A percentile compares a stretch with the other conserved stretches of the same genome.
These are phyloP conservation scores for Thelaira solivaga DNA, from an alignment of 2,888 invertebrate species.

Conservation along the genomic window DNA sequence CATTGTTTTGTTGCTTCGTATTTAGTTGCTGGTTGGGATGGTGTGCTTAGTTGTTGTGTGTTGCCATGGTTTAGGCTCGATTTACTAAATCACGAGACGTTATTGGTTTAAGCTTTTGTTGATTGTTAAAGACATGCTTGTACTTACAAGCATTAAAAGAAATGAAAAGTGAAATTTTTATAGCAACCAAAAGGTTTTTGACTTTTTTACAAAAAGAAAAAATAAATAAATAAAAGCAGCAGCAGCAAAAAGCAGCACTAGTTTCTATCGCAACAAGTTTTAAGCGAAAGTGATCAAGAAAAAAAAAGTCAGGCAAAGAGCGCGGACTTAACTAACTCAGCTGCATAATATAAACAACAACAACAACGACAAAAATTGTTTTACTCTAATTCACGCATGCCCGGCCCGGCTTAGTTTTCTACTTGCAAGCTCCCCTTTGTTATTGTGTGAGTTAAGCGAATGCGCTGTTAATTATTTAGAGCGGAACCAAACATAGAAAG, in stretches of 20 bases:
- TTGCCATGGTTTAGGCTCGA: slow-evolving; percentile 15
- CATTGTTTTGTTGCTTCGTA: too few relatives aligned
- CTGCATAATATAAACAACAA: slow-evolving; percentile 17
- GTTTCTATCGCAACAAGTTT: slow-evolving; percentile 41
- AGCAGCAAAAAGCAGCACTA: background rate
- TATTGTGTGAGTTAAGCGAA: slow-evolving; percentile 2
- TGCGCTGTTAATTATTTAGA: slow-evolving; percentile 45
- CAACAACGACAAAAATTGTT: slow-evolving; percentile 5
- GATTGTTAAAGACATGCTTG: background rate
- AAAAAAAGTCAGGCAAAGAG: background rate
- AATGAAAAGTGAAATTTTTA: slow-evolving; percentile 62
- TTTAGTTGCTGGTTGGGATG: too few relatives aligned
- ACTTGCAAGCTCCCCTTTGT: slow-evolving; percentile 10
- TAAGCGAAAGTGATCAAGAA: slow-evolving; percentile 50
- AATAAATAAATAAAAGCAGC: background rate
- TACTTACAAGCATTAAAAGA: background rate
- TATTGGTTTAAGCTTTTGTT: background rate
- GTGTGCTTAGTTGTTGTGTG: background rate
- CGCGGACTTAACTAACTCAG: background rate
- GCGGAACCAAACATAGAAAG: slow-evolving; percentile 51
- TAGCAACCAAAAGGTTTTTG: slow-evolving; percentile 58
- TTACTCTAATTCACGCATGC: slow-evolving; percentile 53
- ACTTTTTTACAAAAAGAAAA: slow-evolving; percentile 37
- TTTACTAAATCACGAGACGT: slow-evolving; percentile 31
- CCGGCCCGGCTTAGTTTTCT: background rate